Evolutionary conservation across 2,888 invertebrate genomes (phyloP).

Genomic region (Drymonia ruficornis): DNA sequence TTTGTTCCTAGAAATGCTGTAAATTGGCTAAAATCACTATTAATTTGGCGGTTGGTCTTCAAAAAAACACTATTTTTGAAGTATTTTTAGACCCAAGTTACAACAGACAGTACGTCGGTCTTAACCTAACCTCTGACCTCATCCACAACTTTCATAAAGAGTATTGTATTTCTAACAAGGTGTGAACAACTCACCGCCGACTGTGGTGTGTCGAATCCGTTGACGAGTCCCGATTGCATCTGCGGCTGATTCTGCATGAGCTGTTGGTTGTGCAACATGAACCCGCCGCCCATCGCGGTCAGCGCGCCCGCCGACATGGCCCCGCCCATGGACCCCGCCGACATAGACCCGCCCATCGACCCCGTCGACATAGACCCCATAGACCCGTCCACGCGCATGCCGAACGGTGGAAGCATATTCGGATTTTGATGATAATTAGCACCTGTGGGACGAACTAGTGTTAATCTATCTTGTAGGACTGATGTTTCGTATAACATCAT

Average conservation of each 20-base stretch:
- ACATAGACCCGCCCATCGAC: conserved; percentile 30
- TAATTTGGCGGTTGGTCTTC: no score
- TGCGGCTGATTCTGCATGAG: conserved; percentile 57
- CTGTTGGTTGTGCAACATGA: conserved; percentile 67
- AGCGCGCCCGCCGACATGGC: conserved; percentile 25
- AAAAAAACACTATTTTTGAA: no score
- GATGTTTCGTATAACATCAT: no score
- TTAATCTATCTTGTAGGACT: no score
- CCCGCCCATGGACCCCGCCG: conserved; percentile 29
- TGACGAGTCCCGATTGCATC: conserved; percentile 60
- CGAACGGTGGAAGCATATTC: conserved; percentile 80
- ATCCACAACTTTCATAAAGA: no score
- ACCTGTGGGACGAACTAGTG: conserved; percentile 53
- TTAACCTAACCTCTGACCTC: no score
- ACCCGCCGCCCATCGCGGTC: conserved; percentile 42
- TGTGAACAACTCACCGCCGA: conserved; percentile 56
- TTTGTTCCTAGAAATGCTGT: no score
- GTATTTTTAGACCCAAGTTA: no score
- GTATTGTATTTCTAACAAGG: neutral
- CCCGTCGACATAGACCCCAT: conserved; percentile 44
- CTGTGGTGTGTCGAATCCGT: conserved; percentile 71
- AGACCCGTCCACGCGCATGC: conserved; percentile 78
- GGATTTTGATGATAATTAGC: conserved; percentile 81
- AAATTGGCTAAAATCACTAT: no score
- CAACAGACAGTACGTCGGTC: no score